These are phyloP conservation scores for Drosophila falleni DNA, from an alignment of 2,888 invertebrate genomes.

Conservation along the genomic window DNA sequence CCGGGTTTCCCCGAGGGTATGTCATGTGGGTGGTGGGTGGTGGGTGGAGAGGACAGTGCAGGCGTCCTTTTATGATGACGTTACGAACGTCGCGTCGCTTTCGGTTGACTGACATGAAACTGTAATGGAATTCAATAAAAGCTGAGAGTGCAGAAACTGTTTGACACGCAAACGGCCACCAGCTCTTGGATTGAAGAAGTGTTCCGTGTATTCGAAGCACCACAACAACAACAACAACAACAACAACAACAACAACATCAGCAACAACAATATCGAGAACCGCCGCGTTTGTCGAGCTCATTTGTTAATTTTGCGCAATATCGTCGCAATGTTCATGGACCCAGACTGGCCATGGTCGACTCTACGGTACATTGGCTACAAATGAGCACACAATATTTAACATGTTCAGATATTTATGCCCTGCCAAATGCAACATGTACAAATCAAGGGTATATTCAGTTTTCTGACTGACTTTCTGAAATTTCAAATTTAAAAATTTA, in stretches of 20 bases:
- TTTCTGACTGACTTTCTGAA: neutral
- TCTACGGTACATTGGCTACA: slow-evolving; percentile 22
- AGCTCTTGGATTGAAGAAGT: slow-evolving; percentile 25
- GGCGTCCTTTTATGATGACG: slow-evolving; percentile 71
- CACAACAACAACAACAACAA: neutral
- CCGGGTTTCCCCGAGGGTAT: too few relatives aligned
- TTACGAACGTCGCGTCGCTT: slow-evolving; percentile 46
- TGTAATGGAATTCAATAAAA: slow-evolving; percentile 82
- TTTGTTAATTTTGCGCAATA: slow-evolving; percentile 78
- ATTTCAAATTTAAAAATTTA: neutral
- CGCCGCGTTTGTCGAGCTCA: slow-evolving; percentile 67
- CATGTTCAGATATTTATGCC: slow-evolving; percentile 49
- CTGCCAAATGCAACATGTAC: neutral
- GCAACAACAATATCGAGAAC: slow-evolving; percentile 1
- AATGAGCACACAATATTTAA: slow-evolving; percentile 40
- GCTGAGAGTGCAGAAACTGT: slow-evolving; percentile 79
- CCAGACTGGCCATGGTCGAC: slow-evolving; percentile 5
- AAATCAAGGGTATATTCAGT: neutral
- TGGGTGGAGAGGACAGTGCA: slow-evolving; percentile 1
- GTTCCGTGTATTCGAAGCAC: slow-evolving; percentile 11
- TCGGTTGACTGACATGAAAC: slow-evolving; percentile 70
- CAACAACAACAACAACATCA: neutral
- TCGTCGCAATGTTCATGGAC: slow-evolving; percentile 42
- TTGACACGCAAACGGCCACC: slow-evolving; percentile 57
- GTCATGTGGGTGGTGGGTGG: too few relatives aligned